Conservation (phyloP, 2,888 invertebrate species). For the Sphinx pinastri region DNA sequence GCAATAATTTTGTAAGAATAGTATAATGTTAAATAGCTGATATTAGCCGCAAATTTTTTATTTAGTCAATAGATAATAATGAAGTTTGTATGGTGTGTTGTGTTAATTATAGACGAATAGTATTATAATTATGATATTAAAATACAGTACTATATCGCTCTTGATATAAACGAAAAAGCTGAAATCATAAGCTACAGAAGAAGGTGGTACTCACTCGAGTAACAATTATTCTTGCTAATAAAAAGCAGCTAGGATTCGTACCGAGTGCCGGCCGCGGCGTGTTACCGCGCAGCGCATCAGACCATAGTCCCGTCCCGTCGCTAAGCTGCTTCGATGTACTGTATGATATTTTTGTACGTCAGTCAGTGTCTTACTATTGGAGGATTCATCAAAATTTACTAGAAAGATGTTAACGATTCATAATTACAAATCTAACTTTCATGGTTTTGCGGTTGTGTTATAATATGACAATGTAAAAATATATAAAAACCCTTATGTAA, state of each 20-base stretch:
- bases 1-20: constrained; percentile 28
- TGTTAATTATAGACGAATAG: not conserved
- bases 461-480: constrained; percentile 34
- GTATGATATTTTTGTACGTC: too few relatives aligned
- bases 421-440: constrained; percentile 36
- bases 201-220: too few relatives aligned
- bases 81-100: not conserved
- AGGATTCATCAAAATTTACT: not conserved
- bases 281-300: too few relatives aligned
- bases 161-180: too few relatives aligned
- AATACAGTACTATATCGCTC: too few relatives aligned
- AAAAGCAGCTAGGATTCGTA: too few relatives aligned
- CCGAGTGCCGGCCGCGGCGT: too few relatives aligned
- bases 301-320: too few relatives aligned
- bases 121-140: not conserved
- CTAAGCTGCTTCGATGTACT: too few relatives aligned
- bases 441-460: constrained; percentile 58
- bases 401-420: not conserved
- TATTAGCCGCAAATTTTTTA: not conserved
- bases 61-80: not conserved
- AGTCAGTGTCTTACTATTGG: not conserved
- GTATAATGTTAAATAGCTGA: not conserved
- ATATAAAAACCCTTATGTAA: constrained; percentile 28
- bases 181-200: too few relatives aligned
- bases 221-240: too few relatives aligned